Evolutionary conservation across 2,113 vertebrate species (phyloP).

Genomic region (Spizaetus ornatus): DNA sequence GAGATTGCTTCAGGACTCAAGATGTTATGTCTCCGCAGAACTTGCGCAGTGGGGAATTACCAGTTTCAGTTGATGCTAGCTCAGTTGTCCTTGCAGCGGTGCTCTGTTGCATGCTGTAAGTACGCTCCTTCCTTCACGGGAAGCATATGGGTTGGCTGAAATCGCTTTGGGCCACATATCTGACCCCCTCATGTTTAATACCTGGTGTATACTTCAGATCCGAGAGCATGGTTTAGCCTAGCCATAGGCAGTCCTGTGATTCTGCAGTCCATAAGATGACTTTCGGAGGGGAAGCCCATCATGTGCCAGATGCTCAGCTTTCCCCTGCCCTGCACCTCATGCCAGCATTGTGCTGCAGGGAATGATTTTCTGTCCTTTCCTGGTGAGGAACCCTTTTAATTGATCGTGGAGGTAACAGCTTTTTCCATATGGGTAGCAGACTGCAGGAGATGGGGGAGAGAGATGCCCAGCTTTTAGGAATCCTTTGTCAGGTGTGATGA

Average conservation of each 20-base stretch:
- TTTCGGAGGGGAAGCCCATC: not conserved
- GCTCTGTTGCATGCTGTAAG: not conserved
- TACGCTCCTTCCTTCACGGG: not conserved
- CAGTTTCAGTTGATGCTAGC: not conserved
- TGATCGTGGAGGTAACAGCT: not conserved
- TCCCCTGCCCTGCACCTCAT: not conserved
- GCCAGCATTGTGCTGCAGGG: not conserved
- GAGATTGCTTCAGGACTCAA: not conserved
- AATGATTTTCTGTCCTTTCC: not conserved
- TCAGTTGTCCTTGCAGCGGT: not conserved
- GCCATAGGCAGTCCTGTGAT: not conserved
- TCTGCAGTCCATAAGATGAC: no score
- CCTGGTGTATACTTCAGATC: no score
- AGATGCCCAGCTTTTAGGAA: not conserved
- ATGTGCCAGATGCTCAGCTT: not conserved
- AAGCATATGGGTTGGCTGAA: not conserved
- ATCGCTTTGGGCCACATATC: not conserved
- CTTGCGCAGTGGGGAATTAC: no score
- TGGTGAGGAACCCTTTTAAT: not conserved
- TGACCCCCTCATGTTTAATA: not conserved
- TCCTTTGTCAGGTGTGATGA: not conserved
- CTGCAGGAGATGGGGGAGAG: not conserved
- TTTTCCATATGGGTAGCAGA: not conserved
- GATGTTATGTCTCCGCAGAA: not conserved
- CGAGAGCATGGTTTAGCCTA: not conserved